Base-by-base conservation (phyloP, 2,113 vertebrate genomes). In the Ploceus nigricollis region DNA sequence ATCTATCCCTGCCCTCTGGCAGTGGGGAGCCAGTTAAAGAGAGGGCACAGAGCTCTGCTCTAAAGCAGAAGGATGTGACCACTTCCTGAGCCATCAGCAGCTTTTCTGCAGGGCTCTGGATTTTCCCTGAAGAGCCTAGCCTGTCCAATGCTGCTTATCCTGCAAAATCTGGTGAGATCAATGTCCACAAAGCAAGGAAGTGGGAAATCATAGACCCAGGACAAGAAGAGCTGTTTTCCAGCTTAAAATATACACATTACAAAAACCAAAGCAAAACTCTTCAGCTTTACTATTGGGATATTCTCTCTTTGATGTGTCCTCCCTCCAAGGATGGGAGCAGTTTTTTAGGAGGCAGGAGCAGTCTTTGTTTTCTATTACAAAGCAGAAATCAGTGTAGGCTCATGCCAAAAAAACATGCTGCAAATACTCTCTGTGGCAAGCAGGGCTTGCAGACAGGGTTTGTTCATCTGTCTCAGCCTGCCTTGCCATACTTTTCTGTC, bases 401-500 rank as follows among this genome's bases (percentile, higher is more conserved):
- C 39, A 2, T 54, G 85, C 90, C 90, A 93, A 47, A 70, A 79
- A 90, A 84, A 1, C 58, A 17, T 9, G 58, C 87, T 93, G 90
- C 88, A 90, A 68, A 77, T 37, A 66, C 66, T 82, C 40, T 45
- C 57, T 40, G 87, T 91, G 75, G 91, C 92, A 82, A 90, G 63
- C 51, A 86, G 44, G 64, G 50, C 71, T 83, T n/a, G 63, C 82
- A 81, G 57, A 66, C 71, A 70, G 58, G 35, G 28, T 77, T 96
- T 90, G 88, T 83, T 94, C 82, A 47, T 95, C 93, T 93, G 85
- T 60, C 94, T 95, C 6, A 0, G 54, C 90, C 47, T 78, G 75
- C 60, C 60, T 95, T 70, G 92, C 90, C 90, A 66, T 69, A 15
- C 30, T 93, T 90, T 61, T 47, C 85, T 88, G 75, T 93, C 64